Evolutionary conservation across 2,113 vertebrate species (phyloP).

Genomic region (Tenebrosternarchus preto): DNA sequence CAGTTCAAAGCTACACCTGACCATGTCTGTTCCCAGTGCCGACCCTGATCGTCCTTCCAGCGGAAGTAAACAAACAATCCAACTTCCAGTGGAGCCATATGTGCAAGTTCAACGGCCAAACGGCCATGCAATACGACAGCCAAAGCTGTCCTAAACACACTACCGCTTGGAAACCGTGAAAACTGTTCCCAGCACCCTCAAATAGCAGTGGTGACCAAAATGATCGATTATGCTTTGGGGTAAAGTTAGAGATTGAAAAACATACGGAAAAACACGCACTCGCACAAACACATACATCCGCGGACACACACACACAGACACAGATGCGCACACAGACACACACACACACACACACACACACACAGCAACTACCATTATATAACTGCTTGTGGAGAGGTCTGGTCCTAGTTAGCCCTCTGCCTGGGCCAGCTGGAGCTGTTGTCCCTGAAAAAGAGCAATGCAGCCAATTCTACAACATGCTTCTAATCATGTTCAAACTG

Average conservation of each 20-base stretch:
- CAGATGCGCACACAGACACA: slow-evolving; percentile 16
- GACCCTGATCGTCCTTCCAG: too few relatives aligned
- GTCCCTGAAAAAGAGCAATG: slow-evolving; percentile 62
- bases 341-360: slow-evolving; percentile 42
- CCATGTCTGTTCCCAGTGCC: too few relatives aligned
- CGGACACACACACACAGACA: slow-evolving; percentile 17
- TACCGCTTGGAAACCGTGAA: too few relatives aligned
- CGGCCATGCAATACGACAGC: too few relatives aligned
- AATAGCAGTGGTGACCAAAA: neutral
- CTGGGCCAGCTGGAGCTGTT: slow-evolving; percentile 60
- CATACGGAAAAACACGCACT: too few relatives aligned
- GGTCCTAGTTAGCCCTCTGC: slow-evolving; percentile 71
- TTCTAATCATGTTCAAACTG: slow-evolving; percentile 76
- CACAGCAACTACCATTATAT: slow-evolving; percentile 31
- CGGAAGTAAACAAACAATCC: too few relatives aligned
- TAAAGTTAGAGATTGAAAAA: neutral
- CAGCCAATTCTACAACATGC: slow-evolving; percentile 74
- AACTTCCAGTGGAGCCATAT: too few relatives aligned
- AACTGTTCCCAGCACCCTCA: too few relatives aligned
- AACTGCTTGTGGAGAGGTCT: slow-evolving; percentile 61
- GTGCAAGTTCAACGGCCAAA: too few relatives aligned
- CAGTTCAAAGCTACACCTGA: too few relatives aligned
- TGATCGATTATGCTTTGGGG: slow-evolving; percentile 10
- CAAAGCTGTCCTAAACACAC: too few relatives aligned
- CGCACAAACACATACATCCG: slow-evolving; percentile 33